Percentiles rank a stretch among this genome's conserved stretches.
These are phyloP conservation scores for Antedon mediterranea DNA, from an alignment of 53 echinoderm and acorn worm genomes.

Conservation along the genomic window DNA sequence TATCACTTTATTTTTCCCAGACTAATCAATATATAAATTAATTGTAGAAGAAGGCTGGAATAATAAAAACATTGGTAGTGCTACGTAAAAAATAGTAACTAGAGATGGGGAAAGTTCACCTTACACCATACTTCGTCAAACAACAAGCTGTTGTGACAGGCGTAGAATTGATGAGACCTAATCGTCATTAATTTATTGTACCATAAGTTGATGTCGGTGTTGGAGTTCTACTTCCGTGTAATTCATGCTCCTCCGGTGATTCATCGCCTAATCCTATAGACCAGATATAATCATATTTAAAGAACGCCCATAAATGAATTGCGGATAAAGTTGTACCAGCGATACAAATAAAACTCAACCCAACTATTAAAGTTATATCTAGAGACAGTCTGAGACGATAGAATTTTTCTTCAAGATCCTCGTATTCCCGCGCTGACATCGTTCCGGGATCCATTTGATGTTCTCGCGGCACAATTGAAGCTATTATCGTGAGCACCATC, in stretches of 20 bases:
- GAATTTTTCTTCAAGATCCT: conserved; percentile 11
- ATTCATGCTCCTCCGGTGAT: not conserved
- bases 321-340: conserved; percentile 7
- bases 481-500: not conserved
- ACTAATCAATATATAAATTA: no score
- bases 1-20: no score
- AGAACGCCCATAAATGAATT: conserved; percentile 20
- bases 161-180: no score
- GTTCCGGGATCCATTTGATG: not conserved
- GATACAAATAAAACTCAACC: conserved; percentile 12
- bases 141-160: no score
- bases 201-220: not conserved
- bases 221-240: not conserved
- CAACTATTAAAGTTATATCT: conserved; percentile 19
- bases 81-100: no score
- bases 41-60: no score
- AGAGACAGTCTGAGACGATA: conserved; percentile 6
- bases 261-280: not conserved
- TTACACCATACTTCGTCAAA: no score
- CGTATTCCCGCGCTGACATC: conserved; percentile 32
- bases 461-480: not conserved
- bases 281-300: conserved; percentile 1
- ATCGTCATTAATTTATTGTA: not conserved
- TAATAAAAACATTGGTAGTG: no score
- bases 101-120: no score